phyloP scores from a whole-genome alignment of 2,113 vertebrate species.

The Pao palembangensis region DNA sequence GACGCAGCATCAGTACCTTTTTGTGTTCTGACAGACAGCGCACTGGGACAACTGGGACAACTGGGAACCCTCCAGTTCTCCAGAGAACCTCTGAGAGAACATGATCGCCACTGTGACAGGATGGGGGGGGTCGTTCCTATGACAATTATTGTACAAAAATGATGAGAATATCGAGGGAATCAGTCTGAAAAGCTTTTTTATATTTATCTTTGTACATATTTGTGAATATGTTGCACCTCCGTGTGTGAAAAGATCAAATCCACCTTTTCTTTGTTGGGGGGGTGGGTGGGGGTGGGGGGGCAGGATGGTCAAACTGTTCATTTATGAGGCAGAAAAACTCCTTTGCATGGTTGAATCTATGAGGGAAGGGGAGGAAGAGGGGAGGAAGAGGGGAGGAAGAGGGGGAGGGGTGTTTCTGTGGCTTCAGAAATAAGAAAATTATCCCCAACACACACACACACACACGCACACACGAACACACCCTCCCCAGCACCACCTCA shows the following conservation, averaged over 20 bases:
- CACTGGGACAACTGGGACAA: too few relatives aligned
- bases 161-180: constrained; percentile 44
- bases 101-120: not conserved
- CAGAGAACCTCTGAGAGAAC: too few relatives aligned
- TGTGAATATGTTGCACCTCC: constrained; percentile 78
- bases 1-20: too few relatives aligned
- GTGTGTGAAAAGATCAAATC: constrained; percentile 64
- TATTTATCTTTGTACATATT: constrained; percentile 82
- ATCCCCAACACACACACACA: not conserved
- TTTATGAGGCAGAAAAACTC: not conserved
- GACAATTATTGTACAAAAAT: constrained; percentile 77
- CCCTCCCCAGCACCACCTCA: not conserved
- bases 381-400: not conserved
- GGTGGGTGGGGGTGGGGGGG: not conserved
- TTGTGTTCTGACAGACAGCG: too few relatives aligned
- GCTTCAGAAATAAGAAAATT: not conserved
- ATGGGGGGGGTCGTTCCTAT: constrained; percentile 41
- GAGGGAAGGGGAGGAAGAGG: too few relatives aligned
- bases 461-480: not conserved
- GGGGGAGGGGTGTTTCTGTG: not conserved
- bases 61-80: too few relatives aligned
- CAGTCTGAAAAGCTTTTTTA: constrained; percentile 72
- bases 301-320: constrained; percentile 17
- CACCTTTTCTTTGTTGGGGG: constrained; percentile 52
- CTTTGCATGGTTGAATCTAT: constrained; percentile 70